Conservation (phyloP, 2,113 vertebrate species). For the Kryptolebias marmoratus region DNA sequence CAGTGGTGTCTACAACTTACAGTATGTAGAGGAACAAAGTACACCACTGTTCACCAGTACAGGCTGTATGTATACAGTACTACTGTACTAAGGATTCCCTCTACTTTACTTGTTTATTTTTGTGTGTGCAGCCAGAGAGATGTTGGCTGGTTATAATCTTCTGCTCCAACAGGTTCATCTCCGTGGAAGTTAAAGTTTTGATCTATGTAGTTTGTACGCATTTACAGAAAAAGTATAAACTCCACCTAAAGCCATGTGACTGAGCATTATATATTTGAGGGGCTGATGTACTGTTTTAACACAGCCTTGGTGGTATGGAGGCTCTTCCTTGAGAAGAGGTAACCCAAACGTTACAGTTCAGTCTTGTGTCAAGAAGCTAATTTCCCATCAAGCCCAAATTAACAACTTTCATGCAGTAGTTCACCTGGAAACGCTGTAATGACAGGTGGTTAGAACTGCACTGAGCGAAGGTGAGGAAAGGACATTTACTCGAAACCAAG, state of each 20-base stretch:
- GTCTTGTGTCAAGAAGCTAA: neutral
- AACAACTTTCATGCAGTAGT: conserved; percentile 24
- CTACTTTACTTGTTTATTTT: too few species aligned
- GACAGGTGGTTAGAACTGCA: conserved; percentile 49
- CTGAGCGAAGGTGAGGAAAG: conserved; percentile 32
- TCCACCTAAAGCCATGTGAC: neutral
- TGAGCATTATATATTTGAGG: neutral
- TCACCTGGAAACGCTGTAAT: conserved; percentile 26
- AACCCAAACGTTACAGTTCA: neutral
- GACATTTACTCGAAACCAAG: too few species aligned
- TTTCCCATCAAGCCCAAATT: neutral
- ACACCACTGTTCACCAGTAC: neutral
- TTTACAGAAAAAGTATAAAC: neutral
- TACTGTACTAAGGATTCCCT: neutral
- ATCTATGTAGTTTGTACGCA: too few species aligned
- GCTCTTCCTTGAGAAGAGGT: neutral
- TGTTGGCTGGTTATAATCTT: too few species aligned
- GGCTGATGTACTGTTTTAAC: conserved; percentile 2
- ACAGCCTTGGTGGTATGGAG: neutral
- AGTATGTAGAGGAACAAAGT: conserved; percentile 26
- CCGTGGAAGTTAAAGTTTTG: too few species aligned
- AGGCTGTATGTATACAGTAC: neutral
- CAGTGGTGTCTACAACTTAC: conserved; percentile 36
- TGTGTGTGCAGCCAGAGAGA: too few species aligned
- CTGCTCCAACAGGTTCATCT: too few species aligned